Percentiles rank a stretch among this genome's conserved stretches.
phyloP scores from a whole-genome alignment of 2,888 invertebrate genomes.

The Dione juno region DNA sequence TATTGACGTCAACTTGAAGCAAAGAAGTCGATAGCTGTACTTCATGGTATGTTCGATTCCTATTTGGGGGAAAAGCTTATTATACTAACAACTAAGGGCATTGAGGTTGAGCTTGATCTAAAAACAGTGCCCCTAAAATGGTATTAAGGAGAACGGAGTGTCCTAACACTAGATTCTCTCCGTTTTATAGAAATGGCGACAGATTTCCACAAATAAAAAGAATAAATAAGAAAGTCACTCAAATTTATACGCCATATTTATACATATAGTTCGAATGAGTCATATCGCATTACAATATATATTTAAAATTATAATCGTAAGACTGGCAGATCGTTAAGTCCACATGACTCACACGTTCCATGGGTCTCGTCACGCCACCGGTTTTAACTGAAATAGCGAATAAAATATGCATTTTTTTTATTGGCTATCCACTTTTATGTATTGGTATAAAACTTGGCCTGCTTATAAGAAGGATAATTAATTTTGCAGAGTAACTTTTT shows the following conservation, averaged over 20 bases:
- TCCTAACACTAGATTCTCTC: too few species aligned
- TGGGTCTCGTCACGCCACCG: slow-evolving; percentile 15
- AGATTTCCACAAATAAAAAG: background rate
- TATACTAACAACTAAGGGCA: too few species aligned
- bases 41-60: too few species aligned
- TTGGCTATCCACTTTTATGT: slow-evolving; percentile 13
- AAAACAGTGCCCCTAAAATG: too few species aligned
- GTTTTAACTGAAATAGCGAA: slow-evolving; percentile 14
- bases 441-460: background rate
- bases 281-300: slow-evolving; percentile 2
- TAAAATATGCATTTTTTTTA: slow-evolving; percentile 2
- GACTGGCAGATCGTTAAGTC: slow-evolving; percentile 11
- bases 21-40: too few species aligned
- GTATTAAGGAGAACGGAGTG: too few species aligned
- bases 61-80: too few species aligned
- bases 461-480: background rate
- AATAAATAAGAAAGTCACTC: background rate
- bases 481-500: background rate
- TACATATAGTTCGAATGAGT: background rate
- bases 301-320: slow-evolving; percentile 15
- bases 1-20: too few species aligned
- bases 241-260: too few species aligned
- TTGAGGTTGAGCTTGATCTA: too few species aligned
- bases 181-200: background rate
- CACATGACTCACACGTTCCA: slow-evolving; percentile 3